These are phyloP conservation scores for Nyctibius bracteatus DNA, from an alignment of 2,113 vertebrate species.

Conservation along the genomic window DNA sequence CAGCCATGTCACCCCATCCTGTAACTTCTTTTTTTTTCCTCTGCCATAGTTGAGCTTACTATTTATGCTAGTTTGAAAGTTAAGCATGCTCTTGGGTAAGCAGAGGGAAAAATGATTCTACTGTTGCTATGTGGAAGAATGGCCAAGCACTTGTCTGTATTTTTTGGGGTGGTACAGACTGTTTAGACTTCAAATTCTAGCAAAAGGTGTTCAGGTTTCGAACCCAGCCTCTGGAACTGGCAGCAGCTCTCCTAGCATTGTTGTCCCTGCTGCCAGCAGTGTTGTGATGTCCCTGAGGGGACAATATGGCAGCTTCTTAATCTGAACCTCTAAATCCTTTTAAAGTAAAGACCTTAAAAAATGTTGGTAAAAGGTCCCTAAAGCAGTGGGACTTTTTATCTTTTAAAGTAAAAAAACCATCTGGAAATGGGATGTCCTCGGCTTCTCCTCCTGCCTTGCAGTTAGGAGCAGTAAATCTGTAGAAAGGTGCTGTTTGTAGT, in stretches of 20 bases:
- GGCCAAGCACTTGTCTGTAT: neutral
- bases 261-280: neutral
- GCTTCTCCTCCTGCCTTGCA: neutral
- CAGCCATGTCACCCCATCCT: neutral
- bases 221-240: neutral
- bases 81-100: neutral
- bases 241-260: neutral
- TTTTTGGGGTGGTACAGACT: neutral
- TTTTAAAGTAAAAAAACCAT: neutral
- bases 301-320: neutral
- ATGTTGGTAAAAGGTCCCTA: neutral
- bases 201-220: neutral
- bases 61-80: slow-evolving; percentile 13
- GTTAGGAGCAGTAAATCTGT: neutral
- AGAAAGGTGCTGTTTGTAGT: neutral
- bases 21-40: neutral
- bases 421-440: neutral
- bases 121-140: slow-evolving; percentile 14
- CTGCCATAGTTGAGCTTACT: neutral
- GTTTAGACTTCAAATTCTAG: neutral
- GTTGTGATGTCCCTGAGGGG: neutral
- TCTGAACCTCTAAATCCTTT: neutral
- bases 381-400: fast-evolving
- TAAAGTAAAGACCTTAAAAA: neutral
- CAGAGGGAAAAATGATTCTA: neutral